A percentile compares a stretch with the other conserved stretches of the same genome.
These are phyloP conservation scores for Heloderma charlesbogerti DNA, from an alignment of 2,113 vertebrate species.

Conservation along the genomic window DNA sequence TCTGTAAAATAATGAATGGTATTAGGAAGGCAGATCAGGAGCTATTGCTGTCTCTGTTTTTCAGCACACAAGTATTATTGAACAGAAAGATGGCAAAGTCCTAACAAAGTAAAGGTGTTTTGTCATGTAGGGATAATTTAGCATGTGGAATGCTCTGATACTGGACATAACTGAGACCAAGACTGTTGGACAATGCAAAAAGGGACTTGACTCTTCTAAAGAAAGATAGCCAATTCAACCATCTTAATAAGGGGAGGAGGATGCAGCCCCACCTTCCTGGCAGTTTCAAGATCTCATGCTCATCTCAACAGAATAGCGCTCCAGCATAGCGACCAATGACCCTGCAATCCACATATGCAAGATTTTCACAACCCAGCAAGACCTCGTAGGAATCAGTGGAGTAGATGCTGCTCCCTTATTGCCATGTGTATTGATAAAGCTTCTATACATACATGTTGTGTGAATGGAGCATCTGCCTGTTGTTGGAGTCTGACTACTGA, in stretches of 20 bases:
- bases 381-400: not conserved
- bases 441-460: not conserved
- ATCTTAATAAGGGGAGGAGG: not conserved
- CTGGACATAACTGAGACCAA: not conserved
- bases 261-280: not conserved
- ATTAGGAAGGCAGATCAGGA: slow-evolving; percentile 10
- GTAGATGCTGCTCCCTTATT: not conserved
- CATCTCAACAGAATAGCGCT: not conserved
- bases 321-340: not conserved
- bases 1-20: slow-evolving; percentile 30
- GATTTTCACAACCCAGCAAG: not conserved
- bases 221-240: not conserved
- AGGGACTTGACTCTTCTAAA: not conserved
- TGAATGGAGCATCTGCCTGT: not conserved
- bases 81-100: not conserved
- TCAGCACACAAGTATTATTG: not conserved
- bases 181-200: not conserved
- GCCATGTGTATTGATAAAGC: not conserved
- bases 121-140: not conserved
- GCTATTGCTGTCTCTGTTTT: not conserved
- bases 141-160: not conserved
- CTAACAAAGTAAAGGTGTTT: not conserved
- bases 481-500: not conserved
- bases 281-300: not conserved
- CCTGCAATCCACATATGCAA: not conserved